Evolutionary conservation across 2,113 vertebrate species (phyloP).

Genomic region (Perca flavescens): DNA sequence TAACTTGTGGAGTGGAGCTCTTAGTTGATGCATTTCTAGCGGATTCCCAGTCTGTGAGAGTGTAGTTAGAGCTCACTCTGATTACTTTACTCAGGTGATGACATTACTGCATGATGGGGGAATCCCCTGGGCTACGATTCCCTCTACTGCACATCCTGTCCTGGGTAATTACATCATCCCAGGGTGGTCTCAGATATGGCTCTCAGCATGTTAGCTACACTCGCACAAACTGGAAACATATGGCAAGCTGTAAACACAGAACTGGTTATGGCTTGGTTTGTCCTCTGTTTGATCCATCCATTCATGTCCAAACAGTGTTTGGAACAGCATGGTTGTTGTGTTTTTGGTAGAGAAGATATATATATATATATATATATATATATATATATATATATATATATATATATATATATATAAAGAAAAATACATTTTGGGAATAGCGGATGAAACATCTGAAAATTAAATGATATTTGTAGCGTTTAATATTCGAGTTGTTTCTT

Average conservation of each 20-base stretch:
- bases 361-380: conserved; percentile 79
- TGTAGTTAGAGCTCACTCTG: conserved; percentile 34
- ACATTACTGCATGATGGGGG: conserved; percentile 46
- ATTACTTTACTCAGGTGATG: conserved; percentile 56
- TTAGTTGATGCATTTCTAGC: not conserved
- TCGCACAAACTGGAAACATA: conserved; percentile 66
- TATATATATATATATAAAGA: conserved; percentile 66
- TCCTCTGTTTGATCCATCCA: conserved; percentile 14
- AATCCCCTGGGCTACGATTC: conserved; percentile 39
- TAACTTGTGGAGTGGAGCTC: not conserved
- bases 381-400: conserved; percentile 68
- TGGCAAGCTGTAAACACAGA: conserved; percentile 58
- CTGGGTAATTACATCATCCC: conserved; percentile 64
- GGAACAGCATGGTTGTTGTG: conserved; percentile 80
- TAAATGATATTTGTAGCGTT: conserved; percentile 6
- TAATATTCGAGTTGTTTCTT: conserved; percentile 83
- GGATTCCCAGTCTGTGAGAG: conserved; percentile 1
- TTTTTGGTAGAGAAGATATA: conserved; percentile 83
- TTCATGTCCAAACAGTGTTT: conserved; percentile 80
- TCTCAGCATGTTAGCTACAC: conserved; percentile 10
- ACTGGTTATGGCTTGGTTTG: not conserved
- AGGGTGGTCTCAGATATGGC: conserved; percentile 57
- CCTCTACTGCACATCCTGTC: conserved; percentile 64
- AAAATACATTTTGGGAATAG: not conserved
- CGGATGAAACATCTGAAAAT: not conserved